Conservation (phyloP, 1,140 invertebrate species). For the Zaprionus ghesquierei region DNA sequence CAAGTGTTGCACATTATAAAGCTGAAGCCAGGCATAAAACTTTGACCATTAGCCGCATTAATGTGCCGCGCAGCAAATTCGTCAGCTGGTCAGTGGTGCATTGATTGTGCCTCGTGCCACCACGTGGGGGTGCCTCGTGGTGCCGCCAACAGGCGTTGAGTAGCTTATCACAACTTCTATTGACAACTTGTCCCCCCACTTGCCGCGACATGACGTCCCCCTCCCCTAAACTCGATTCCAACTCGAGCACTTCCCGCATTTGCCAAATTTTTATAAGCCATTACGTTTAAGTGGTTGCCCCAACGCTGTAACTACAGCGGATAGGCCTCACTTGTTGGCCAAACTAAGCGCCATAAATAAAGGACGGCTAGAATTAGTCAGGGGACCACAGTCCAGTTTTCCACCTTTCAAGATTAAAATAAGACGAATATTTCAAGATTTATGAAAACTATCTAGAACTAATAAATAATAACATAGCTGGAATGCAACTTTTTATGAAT, state of each 20-base stretch:
- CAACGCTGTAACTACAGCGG: neutral
- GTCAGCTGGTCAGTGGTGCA: constrained; percentile 71
- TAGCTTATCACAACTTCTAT: constrained; percentile 64
- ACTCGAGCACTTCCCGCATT: neutral
- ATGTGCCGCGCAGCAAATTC: constrained; percentile 69
- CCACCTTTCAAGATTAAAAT: no score
- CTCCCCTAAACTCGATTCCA: neutral
- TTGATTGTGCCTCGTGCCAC: constrained; percentile 29
- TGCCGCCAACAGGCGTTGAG: constrained; percentile 19
- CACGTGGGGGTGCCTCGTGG: neutral
- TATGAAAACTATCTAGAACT: no score
- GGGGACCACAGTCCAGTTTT: no score
- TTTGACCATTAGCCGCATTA: constrained; percentile 77
- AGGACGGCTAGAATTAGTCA: no score
- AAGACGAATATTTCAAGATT: no score
- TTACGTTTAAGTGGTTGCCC: neutral
- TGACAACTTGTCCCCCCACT: constrained; percentile 46
- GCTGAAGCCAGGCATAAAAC: constrained; percentile 70
- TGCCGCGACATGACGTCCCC: neutral
- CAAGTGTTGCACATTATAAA: constrained; percentile 74
- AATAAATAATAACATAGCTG: no score
- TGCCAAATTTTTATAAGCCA: neutral
- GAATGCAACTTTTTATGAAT: no score
- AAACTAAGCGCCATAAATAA: neutral
- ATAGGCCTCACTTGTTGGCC: neutral